A percentile compares a stretch with the other conserved stretches of the same genome.
Conservation (phyloP, 2,797 vertebrate species). For the Schizopygopsis pylzovi region DNA sequence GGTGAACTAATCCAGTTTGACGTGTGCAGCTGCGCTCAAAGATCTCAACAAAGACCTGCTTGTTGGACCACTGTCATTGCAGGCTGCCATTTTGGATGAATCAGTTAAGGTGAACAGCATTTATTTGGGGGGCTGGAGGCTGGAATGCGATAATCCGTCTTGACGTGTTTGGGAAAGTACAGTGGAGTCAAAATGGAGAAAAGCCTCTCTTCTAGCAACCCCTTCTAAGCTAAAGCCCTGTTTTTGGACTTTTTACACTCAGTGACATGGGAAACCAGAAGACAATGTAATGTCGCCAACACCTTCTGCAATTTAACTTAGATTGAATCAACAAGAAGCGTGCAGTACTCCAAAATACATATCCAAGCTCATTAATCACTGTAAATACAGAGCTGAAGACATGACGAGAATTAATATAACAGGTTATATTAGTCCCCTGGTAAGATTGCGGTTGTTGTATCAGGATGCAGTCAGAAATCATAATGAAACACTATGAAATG, state of each 20-base stretch:
- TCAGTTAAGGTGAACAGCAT: constrained; percentile 47
- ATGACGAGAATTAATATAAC: neutral
- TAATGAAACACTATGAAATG: constrained; percentile 51
- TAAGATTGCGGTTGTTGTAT: constrained; percentile 3
- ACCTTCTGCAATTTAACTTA: neutral
- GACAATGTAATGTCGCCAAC: neutral
- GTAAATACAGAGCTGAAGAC: neutral
- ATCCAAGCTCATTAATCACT: neutral
- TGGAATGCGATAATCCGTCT: constrained; percentile 66
- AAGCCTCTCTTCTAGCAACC: neutral
- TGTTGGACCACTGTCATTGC: constrained; percentile 67
- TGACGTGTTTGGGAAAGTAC: constrained; percentile 53
- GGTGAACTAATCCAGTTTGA: constrained; percentile 65
- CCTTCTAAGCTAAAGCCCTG: neutral
- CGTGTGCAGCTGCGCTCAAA: constrained; percentile 76
- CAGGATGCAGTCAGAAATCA: constrained; percentile 20
- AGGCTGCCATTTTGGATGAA: constrained; percentile 53
- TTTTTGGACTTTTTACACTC: neutral
- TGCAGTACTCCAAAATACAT: neutral
- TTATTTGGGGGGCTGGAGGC: constrained; percentile 57
- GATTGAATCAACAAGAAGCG: neutral
- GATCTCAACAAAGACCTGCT: constrained; percentile 75
- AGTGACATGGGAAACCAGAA: neutral
- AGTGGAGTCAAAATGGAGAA: constrained; percentile 11
- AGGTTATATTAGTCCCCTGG: neutral